Evolutionary conservation across 2,888 invertebrate species (phyloP).

Genomic region (Eurytoma adleriae): DNA sequence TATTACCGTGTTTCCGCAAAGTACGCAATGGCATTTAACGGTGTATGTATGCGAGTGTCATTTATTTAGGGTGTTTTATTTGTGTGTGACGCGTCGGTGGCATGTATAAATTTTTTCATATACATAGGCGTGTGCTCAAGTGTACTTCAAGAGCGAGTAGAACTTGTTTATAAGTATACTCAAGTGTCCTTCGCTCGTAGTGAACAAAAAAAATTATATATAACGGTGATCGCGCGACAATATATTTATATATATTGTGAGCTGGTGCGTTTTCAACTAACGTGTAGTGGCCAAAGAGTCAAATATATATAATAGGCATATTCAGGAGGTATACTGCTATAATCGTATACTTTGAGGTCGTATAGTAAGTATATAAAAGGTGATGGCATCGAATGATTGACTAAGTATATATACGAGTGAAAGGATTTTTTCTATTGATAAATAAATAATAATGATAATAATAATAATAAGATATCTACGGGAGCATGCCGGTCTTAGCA

Average conservation of each 20-base stretch:
- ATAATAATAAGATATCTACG: slow-evolving; percentile 66
- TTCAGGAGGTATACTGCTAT: slow-evolving; percentile 56
- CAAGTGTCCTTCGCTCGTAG: slow-evolving; percentile 47
- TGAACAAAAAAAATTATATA: slow-evolving; percentile 45
- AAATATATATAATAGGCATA: slow-evolving; percentile 53
- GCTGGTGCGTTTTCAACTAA: slow-evolving; percentile 57
- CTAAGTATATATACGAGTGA: slow-evolving; percentile 50
- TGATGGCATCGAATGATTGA: slow-evolving; percentile 50
- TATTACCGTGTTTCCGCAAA: slow-evolving; percentile 31
- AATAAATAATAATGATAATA: slow-evolving; percentile 45
- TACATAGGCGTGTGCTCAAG: slow-evolving; percentile 48
- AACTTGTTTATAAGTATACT: slow-evolving; percentile 43
- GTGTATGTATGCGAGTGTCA: slow-evolving; percentile 40
- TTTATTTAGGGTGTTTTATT: slow-evolving; percentile 36
- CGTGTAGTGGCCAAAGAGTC: slow-evolving; percentile 54
- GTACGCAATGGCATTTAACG: slow-evolving; percentile 33
- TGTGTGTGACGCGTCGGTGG: slow-evolving; percentile 40
- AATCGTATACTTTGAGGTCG: slow-evolving; percentile 58
- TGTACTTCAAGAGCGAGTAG: slow-evolving; percentile 51
- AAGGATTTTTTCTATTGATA: slow-evolving; percentile 54
- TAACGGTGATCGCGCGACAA: slow-evolving; percentile 52
- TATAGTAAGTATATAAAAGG: slow-evolving; percentile 55
- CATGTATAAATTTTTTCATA: slow-evolving; percentile 24
- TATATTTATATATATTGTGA: slow-evolving; percentile 33
- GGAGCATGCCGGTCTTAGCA: slow-evolving; percentile 75